Evolutionary conservation across 2,888 invertebrate species (phyloP).

Genomic region (Chrysomela aeneicollis): DNA sequence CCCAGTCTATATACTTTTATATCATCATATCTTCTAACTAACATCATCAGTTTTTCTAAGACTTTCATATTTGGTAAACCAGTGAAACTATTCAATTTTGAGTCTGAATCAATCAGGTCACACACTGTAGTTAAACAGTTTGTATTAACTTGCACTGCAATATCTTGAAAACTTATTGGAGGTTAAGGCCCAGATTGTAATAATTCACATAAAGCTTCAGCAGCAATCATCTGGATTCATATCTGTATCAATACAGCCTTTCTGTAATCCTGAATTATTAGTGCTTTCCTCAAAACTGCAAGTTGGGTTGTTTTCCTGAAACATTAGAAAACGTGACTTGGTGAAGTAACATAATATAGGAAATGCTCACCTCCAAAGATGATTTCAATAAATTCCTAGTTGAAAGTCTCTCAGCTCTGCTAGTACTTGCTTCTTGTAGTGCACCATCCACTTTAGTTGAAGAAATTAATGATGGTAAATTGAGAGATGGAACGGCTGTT

Average conservation of each 20-base stretch:
- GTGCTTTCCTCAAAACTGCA: slow-evolving; percentile 3
- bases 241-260: background rate
- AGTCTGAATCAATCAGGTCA: too few relatives aligned
- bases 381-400: too few relatives aligned
- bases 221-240: slow-evolving; percentile 1
- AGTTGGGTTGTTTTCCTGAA: background rate
- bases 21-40: slow-evolving; percentile 8
- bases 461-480: slow-evolving; percentile 3
- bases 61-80: background rate
- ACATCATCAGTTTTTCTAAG: background rate
- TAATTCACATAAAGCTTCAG: slow-evolving; percentile 6
- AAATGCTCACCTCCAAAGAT: too few relatives aligned
- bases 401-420: background rate
- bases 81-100: too few relatives aligned
- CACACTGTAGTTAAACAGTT: background rate
- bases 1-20: background rate
- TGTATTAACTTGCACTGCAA: slow-evolving; percentile 4
- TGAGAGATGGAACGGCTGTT: slow-evolving; percentile 4
- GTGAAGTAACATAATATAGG: too few relatives aligned
- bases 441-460: background rate
- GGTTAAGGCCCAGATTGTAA: background rate
- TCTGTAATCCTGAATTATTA: background rate
- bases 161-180: background rate
- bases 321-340: too few relatives aligned
- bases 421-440: background rate